Percentiles rank a stretch among this genome's conserved stretches.
These are phyloP conservation scores for Hydropsyche betteni DNA, from an alignment of 2,888 invertebrate genomes.

Conservation along the genomic window DNA sequence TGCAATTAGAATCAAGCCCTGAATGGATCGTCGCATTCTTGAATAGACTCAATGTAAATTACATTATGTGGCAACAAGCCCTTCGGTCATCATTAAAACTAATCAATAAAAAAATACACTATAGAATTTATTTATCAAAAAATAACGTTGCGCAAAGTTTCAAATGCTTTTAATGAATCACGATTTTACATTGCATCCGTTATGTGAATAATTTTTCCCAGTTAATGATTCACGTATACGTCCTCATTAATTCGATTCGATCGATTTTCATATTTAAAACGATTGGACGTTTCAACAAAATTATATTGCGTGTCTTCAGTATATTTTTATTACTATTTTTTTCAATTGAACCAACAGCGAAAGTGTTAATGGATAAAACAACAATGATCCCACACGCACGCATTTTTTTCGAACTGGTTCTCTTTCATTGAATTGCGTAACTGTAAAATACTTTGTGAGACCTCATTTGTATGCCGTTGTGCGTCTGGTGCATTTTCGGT, in stretches of 20 bases:
- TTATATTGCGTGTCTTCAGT: no score
- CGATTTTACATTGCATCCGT: background rate
- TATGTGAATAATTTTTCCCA: background rate
- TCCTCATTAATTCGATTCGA: no score
- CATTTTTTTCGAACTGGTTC: slow-evolving; percentile 3
- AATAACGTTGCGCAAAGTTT: background rate
- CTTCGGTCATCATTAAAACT: background rate
- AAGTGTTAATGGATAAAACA: slow-evolving; percentile 27
- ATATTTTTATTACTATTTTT: no score
- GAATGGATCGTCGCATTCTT: background rate
- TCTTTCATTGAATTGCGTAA: slow-evolving; percentile 21
- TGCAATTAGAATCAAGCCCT: background rate
- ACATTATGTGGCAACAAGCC: background rate
- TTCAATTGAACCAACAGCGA: background rate
- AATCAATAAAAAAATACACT: background rate
- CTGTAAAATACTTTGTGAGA: slow-evolving; percentile 4
- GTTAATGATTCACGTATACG: no score
- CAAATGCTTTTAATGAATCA: background rate
- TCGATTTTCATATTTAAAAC: no score
- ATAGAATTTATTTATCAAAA: slow-evolving; percentile 3
- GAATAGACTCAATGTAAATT: no score
- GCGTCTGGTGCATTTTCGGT: slow-evolving; percentile 16
- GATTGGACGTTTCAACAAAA: no score
- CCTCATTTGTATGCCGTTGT: background rate
- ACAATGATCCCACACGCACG: slow-evolving; percentile 21